Evolutionary conservation across 2,888 invertebrate species (phyloP).

Genomic region (Plemyria rubiginata): DNA sequence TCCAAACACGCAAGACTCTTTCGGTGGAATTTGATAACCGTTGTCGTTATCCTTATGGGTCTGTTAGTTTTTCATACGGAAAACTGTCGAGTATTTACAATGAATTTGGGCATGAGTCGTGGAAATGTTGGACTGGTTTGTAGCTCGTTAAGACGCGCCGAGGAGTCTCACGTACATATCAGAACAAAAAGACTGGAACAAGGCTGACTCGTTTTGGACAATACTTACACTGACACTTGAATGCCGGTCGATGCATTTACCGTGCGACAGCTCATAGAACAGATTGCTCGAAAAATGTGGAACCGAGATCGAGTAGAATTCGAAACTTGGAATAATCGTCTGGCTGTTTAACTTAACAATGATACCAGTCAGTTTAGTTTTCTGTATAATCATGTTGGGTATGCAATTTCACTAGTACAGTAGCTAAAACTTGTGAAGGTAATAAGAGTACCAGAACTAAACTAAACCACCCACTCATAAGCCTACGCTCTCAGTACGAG

Average conservation of each 20-base stretch:
- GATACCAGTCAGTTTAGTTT: constrained; percentile 6
- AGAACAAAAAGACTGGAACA: constrained; percentile 73
- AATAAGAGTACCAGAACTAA: constrained; percentile 17
- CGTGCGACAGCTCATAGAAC: constrained; percentile 55
- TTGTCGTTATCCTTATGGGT: constrained; percentile 25
- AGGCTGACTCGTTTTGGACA: constrained; percentile 74
- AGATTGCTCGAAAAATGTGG: constrained; percentile 30
- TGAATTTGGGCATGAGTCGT: constrained; percentile 74
- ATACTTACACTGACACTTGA: constrained; percentile 75
- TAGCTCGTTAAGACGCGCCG: constrained; percentile 78
- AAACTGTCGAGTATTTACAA: constrained; percentile 69
- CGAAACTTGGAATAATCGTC: constrained; percentile 20
- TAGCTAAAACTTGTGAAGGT: constrained; percentile 22
- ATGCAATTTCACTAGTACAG: constrained; percentile 20
- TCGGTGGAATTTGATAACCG: constrained; percentile 29
- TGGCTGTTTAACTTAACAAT: constrained; percentile 17
- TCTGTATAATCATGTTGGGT: constrained; percentile 5
- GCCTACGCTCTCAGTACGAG: constrained; percentile 39
- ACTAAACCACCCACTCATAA: constrained; percentile 39
- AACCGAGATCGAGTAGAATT: constrained; percentile 13
- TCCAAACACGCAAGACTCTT: constrained; percentile 38
- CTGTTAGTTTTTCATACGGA: constrained; percentile 47
- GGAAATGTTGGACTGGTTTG: constrained; percentile 77
- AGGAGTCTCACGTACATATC: constrained; percentile 77
- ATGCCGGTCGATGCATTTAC: constrained; percentile 68